Evolutionary conservation across 2,888 invertebrate species (phyloP), one percentile per base, ranked within the genome.

Genomic region (Fragum fragum): DNA sequence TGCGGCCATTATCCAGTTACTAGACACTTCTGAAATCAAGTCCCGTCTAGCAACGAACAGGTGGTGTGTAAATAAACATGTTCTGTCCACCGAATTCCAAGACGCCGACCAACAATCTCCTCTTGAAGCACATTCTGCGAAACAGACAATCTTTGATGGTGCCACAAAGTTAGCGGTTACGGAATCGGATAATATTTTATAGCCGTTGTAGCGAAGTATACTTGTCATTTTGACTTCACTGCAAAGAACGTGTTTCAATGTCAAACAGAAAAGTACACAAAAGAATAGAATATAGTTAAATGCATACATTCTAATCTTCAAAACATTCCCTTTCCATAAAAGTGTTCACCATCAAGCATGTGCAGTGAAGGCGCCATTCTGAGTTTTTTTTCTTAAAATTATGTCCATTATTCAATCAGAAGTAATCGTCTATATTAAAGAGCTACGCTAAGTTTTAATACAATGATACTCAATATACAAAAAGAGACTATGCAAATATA

Each of bases 1-100:
- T 9, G 29, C 29, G 9, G 61, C 61, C 61, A 61, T 61, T n/a
- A 32, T 61, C 61, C 61, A 61, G 32, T 61, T 61, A 61, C 61
- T 61, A 32, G 61, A 61, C 18, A n/a, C 5, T 2, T 61, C 61
- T 32, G 61, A 61, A 32, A 61, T 61, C 5, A 6, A 3, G 1
- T 61, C 32, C 16, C 32, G 14, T 61, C 28, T 14, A 0, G 61
- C 29, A 11, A 32, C 29, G n/a, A 32, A 61, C n/a, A 7, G 32
- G 9, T 61, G 32, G 9, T 61, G 11, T 18, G 32, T 61, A 28
- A 29, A 16, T 7, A n/a, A 32, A n/a, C 61, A 61, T 18, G 32
- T 61, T 28, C 1, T 14, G n/a, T 61, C 61, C 18, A 32, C 11
- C 7, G n/a, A 6, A 32, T 61, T 61, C 61, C 61, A 61, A 29